Evolutionary conservation across 2,797 vertebrate genomes (phyloP).

Genomic region (Platalea minor): DNA sequence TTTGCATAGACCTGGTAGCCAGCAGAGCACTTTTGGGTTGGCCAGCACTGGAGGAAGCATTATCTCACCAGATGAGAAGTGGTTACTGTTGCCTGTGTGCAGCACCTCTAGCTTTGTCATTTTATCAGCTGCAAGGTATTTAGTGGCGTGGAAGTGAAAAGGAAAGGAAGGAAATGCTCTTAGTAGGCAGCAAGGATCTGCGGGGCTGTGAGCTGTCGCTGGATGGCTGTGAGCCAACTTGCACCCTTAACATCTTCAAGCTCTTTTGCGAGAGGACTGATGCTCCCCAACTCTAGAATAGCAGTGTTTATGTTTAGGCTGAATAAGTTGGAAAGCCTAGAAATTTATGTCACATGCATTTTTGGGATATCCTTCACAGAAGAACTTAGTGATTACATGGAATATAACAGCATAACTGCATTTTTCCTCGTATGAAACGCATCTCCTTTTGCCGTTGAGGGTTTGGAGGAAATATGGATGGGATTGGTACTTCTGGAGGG

Average conservation of each 20-base stretch:
- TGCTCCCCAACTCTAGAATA: neutral
- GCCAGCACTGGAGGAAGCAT: neutral
- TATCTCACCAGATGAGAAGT: neutral
- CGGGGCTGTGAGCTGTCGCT: fast-evolving
- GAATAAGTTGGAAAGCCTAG: neutral
- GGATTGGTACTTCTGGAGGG: neutral
- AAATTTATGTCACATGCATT: neutral
- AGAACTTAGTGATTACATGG: neutral
- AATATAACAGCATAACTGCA: fast-evolving
- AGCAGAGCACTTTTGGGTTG: neutral
- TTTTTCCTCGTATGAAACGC: neutral
- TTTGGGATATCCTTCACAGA: neutral
- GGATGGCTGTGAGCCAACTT: neutral
- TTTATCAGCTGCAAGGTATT: neutral
- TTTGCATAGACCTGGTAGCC: neutral
- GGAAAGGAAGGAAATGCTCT: neutral
- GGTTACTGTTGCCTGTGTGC: neutral
- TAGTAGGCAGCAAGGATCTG: neutral
- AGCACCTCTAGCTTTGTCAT: neutral
- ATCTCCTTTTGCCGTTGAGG: neutral
- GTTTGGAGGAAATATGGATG: neutral
- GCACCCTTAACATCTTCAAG: neutral
- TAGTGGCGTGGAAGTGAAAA: neutral
- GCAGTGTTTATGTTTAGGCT: neutral
- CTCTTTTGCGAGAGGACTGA: neutral